These are phyloP conservation scores for Aplidium turbinatum DNA, from an alignment of 23 tunicate genomes.

Conservation along the genomic window DNA sequence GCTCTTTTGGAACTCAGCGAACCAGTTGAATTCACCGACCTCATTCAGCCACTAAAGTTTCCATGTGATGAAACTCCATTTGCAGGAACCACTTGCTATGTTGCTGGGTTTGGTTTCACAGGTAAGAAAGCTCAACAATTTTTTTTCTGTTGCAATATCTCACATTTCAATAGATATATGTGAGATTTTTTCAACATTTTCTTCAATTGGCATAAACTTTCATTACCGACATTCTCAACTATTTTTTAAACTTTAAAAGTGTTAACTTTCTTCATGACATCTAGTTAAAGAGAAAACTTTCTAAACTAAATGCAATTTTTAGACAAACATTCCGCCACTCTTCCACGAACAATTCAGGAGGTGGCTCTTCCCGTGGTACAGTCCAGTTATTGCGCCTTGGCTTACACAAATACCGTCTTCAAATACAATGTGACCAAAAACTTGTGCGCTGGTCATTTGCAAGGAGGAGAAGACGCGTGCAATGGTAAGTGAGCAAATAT, in stretches of 20 bases:
- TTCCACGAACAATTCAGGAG: slow-evolving; percentile 18
- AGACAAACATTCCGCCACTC: too few relatives aligned
- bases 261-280: too few relatives aligned
- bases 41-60: slow-evolving; percentile 32
- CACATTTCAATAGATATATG: too few relatives aligned
- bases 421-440: slow-evolving; percentile 14
- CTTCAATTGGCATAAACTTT: too few relatives aligned
- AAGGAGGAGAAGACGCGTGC: slow-evolving; percentile 70
- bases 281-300: too few relatives aligned
- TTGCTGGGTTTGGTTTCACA: slow-evolving; percentile 42
- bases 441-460: slow-evolving; percentile 68
- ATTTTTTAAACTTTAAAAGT: too few relatives aligned
- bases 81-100: slow-evolving; percentile 30
- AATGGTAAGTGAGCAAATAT: slow-evolving; percentile 21
- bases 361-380: slow-evolving; percentile 52
- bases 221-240: too few relatives aligned
- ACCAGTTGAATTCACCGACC: slow-evolving; percentile 34
- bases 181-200: too few relatives aligned
- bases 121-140: too few relatives aligned
- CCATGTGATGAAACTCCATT: slow-evolving; percentile 47
- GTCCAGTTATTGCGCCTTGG: slow-evolving; percentile 14
- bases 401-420: slow-evolving; percentile 6
- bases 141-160: too few relatives aligned
- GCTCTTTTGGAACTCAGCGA: slow-evolving; percentile 21
- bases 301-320: too few relatives aligned